Evolutionary conservation across 2,888 invertebrate genomes (phyloP), one percentile per base, ranked within the genome.

Genomic region (Brachyptera risi): DNA sequence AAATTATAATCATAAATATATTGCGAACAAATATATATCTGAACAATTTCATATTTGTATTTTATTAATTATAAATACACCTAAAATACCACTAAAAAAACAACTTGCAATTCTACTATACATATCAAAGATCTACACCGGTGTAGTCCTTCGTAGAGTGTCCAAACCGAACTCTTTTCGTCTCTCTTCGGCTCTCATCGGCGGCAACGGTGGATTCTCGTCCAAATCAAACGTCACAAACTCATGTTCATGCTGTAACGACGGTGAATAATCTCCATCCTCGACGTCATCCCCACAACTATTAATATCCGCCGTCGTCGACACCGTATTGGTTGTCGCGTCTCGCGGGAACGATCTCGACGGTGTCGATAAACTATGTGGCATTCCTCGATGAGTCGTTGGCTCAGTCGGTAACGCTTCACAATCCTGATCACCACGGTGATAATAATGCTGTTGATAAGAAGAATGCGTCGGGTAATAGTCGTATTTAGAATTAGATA

Each of bases 191-290:
- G 68, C 4, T 73, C 73, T 57, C n/a, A n/a, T n/a, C n/a, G n/a
- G n/a, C n/a, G n/a, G n/a, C n/a, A n/a, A n/a, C 17, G 64, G 54
- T 2, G 61, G 56, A n/a, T 58, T 51, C 31, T 63, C 80, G 37
- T 84, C 86, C 59, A 84, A 78, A 68, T 87, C 85, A 71, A 87
- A 87, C 11, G 86, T 85, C 49, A 87, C 85, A 71, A 87, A 81
- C 68, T 87, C 87, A 66, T 85, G 85, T 65, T 83, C 82, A 54
- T 81, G 79, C 47, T 77, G 79, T 62, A 77, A 70, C 62, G 75
- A 75, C 11, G 85, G 82, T 58, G 84, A 82, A 66, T 76, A 78
- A 65, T 83, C 84, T 40, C 82, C 76, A 66, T 73, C 71, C 68
- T 75, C 68, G 67, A 72, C 67, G 71, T 72, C 61, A 19, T 75